Base-by-base conservation (phyloP, 2,797 vertebrate genomes). In the Otus scops region DNA sequence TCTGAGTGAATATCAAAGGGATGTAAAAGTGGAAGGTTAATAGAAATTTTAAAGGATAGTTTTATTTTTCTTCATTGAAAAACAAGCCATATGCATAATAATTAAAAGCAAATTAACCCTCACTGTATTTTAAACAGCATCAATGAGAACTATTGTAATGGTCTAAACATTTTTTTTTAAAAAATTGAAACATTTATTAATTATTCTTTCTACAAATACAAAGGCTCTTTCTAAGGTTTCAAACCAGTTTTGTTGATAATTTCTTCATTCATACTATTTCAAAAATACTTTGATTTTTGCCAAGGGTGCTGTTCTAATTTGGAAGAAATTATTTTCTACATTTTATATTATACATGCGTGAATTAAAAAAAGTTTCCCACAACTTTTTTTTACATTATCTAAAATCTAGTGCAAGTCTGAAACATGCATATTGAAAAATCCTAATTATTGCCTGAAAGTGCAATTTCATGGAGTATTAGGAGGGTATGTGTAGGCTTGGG, bases 1-100 rank as follows among this genome's bases (percentile, higher is more conserved):
- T 96, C 90, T 82, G 93, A 96, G 67, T 92, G 92, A 95, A 97
- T 97, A 94, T 95, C 93, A 93, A 97, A 97, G 80, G 59, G 53
- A 87, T 95, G 63, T 93, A 96, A n/a, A 77, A 97, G 87, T 65
- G 88, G 74, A 93, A 89, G 65, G 41, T 70, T 95, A 96, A 96
- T 88, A 91, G 81, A 93, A 89, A 93, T 97, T 94, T 97, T 96
- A 94, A 92, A 56, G 13, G 34, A 12, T 45, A 48, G 5, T 51
- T 94, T 91, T 86, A 30, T 65, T 28, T 64, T 85, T 88, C 34
- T 85, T 57, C 47, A 54, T 28, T 80, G 50, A 73, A 94, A 78
- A 77, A 9, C 13, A 83, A 80, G 6, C 9, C 6, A 41, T 38
- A 53, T 59, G 12, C 24, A 18, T 54, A 65, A 84, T n/a, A 86